A percentile compares a stretch with the other conserved stretches of the same genome.
Conservation (phyloP, 2,888 invertebrate species). For the Malthinus seriepunctatus region DNA sequence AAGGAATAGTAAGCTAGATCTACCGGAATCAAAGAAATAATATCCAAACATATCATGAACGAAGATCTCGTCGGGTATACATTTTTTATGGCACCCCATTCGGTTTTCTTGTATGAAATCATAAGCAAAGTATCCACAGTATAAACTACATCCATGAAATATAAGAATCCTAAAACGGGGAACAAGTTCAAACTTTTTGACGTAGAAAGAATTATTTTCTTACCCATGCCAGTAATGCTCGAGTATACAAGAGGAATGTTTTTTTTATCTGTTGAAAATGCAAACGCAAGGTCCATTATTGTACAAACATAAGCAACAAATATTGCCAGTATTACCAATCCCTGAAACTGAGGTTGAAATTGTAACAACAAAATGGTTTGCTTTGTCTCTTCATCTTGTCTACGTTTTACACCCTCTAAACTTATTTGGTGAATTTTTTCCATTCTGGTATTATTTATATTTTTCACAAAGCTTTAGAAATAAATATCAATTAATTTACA, state of each 20-base stretch:
- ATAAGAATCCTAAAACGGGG: slow-evolving; percentile 20
- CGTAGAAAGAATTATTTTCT: background rate
- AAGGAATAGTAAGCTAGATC: slow-evolving; percentile 24
- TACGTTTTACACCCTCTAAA: too few species aligned
- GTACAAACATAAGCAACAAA: slow-evolving; percentile 23
- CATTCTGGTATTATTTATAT: too few species aligned
- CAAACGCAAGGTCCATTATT: slow-evolving; percentile 15
- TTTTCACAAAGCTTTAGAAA: too few species aligned
- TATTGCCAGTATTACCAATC: background rate
- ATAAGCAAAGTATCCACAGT: slow-evolving; percentile 28
- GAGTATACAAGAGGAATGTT: background rate
- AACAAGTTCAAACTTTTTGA: background rate
- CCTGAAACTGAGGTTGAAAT: slow-evolving; percentile 30
- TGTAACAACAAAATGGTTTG: slow-evolving; percentile 28
- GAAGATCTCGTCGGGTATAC: slow-evolving; percentile 15
- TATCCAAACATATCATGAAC: slow-evolving; percentile 14
- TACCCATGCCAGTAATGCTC: background rate
- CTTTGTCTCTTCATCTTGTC: too few species aligned
- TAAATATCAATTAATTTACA: too few species aligned
- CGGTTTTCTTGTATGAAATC: slow-evolving; percentile 18
- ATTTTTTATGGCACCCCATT: slow-evolving; percentile 22
- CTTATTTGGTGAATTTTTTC: too few species aligned
- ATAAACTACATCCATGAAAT: slow-evolving; percentile 29
- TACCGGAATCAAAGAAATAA: slow-evolving; percentile 22
- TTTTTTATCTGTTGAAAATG: slow-evolving; percentile 7